phyloP scores from a whole-genome alignment of 2,113 vertebrate genomes.

The Henicopernis longicauda region DNA sequence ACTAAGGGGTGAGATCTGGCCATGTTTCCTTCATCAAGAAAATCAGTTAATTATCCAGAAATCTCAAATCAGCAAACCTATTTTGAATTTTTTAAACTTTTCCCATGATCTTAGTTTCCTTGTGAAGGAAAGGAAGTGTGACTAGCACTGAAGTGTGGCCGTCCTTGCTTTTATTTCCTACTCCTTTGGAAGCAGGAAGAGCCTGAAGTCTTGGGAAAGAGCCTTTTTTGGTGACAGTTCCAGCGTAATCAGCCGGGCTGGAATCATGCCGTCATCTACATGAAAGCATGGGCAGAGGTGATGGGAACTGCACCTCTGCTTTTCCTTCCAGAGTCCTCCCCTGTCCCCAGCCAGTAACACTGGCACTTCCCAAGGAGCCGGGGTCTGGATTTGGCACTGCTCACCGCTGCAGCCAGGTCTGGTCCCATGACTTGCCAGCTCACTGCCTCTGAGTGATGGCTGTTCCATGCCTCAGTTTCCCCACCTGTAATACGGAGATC shows the following conservation, averaged over 20 bases:
- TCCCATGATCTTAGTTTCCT: neutral
- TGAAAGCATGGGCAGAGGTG: neutral
- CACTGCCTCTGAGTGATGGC: neutral
- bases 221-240: neutral
- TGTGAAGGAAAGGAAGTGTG: neutral
- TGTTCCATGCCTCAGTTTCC: neutral
- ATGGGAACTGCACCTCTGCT: neutral
- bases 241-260: neutral
- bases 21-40: neutral
- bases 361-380: neutral
- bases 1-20: neutral
- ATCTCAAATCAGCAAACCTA: neutral
- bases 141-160: neutral
- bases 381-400: neutral
- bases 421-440: neutral
- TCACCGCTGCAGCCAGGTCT: neutral
- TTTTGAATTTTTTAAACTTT: neutral
- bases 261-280: neutral
- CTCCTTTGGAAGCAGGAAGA: conserved; percentile 18
- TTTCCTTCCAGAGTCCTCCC: neutral
- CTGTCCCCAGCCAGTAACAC: neutral
- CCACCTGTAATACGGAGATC: accelerated
- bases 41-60: neutral
- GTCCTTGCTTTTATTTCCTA: neutral
- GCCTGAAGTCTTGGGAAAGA: neutral